phyloP scores from a whole-genome alignment of 1,140 invertebrate genomes.

The Polypedilum vanderplanki region DNA sequence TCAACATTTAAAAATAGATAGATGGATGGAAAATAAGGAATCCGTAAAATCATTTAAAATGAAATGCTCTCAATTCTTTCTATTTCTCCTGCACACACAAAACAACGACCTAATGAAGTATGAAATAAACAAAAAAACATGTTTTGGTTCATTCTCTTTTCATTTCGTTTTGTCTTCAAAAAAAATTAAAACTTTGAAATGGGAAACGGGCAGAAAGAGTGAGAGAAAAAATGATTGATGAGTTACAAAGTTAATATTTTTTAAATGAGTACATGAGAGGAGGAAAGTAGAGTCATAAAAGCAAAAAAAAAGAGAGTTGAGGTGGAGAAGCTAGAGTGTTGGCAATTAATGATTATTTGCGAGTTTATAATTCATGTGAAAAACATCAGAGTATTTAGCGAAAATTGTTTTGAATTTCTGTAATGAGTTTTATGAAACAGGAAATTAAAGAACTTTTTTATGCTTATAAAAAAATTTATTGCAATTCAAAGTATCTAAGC shows the following conservation, averaged over 20 bases:
- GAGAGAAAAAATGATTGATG: background rate
- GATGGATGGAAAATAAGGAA: background rate
- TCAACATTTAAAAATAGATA: constrained; percentile 11
- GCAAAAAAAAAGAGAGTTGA: no score
- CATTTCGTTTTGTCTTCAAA: constrained; percentile 1
- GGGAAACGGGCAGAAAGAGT: background rate
- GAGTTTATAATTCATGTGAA: no score
- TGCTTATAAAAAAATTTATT: no score
- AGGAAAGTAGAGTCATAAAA: no score
- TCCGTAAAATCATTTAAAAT: constrained; percentile 19
- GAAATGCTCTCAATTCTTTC: constrained; percentile 6
- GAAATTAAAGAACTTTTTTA: no score
- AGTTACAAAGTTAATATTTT: constrained; percentile 8
- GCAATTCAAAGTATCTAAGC: no score
- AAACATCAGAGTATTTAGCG: no score
- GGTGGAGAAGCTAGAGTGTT: no score
- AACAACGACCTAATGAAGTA: background rate
- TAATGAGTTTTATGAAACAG: no score
- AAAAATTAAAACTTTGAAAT: background rate
- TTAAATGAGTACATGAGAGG: no score
- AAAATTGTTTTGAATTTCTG: no score
- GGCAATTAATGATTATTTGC: no score
- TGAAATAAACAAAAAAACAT: constrained; percentile 20
- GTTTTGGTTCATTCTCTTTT: background rate
- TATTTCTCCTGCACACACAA: background rate